Evolutionary conservation across 1,140 invertebrate species (phyloP), one percentile per base, ranked within the genome.

Genomic region (Heterodera schachtii): DNA sequence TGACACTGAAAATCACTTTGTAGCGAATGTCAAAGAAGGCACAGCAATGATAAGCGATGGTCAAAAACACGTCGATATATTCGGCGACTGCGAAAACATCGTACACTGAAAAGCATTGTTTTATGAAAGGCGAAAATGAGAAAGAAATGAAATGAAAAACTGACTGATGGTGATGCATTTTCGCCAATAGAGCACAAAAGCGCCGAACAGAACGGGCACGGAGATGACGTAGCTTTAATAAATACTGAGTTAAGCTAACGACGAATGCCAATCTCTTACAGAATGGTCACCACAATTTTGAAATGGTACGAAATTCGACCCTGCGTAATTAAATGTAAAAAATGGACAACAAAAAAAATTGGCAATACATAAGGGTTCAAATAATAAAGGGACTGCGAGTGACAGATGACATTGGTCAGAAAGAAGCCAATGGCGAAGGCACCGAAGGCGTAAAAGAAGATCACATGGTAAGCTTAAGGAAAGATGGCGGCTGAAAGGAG

Each of bases 371-470:
- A 87, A 8, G 86, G 86, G 75, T 87, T 87, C 44, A 87, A 60
- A 80, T 86, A 88, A 46, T 89, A 87, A 9, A 87, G 79, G 13
- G 86, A 88, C 64, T 78, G 83, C 9, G 87, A 67, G 73, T 87
- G 86, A 73, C 87, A 87, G 43, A 87, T 71, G 21, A 80, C 82
- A 81, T 87, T 85, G 31, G 52, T 79, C 46, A 87, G 71, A 67
- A 90, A 90, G 70, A 89, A 90, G 49, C 85, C 78, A 47, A 84
- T 82, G 66, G 84, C 83, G 66, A 82, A 88, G 13, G 74, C 70
- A 6, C 88, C 85, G 47, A 89, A 90, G 19, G 78, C 81, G 73
- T 84, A 90, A 71, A 88, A 88, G 83, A 88, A 88, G 19, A 88
- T 84, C 43, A 88, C 87, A 67, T 88, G 87, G 64, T 86, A 88